Evolutionary conservation across 2,888 invertebrate genomes (phyloP).

Genomic region (Mythimna albipuncta): DNA sequence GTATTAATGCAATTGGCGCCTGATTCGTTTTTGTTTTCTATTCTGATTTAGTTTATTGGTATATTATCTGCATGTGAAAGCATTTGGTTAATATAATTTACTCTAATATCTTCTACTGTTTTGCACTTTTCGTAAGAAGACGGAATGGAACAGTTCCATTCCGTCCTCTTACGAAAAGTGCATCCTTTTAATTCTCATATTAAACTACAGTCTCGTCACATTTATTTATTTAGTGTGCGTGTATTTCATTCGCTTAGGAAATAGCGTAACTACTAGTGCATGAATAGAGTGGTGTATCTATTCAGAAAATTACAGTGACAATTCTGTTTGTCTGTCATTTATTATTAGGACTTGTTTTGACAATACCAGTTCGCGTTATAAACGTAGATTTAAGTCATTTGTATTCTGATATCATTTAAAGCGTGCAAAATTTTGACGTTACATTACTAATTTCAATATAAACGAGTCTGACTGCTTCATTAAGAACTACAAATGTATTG

Average conservation of each 20-base stretch:
- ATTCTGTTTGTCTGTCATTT: conserved; percentile 36
- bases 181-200: neutral
- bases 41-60: conserved; percentile 2
- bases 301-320: conserved; percentile 29
- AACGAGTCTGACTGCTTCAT: conserved; percentile 48
- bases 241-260: conserved; percentile 29
- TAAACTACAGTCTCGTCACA: conserved; percentile 17
- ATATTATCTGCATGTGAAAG: conserved; percentile 15
- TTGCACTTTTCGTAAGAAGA: too few species aligned
- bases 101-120: neutral
- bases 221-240: conserved; percentile 24
- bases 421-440: conserved; percentile 23
- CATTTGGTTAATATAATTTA: neutral
- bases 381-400: conserved; percentile 27
- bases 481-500: conserved; percentile 39
- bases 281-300: conserved; percentile 17
- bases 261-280: conserved; percentile 13
- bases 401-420: conserved; percentile 15
- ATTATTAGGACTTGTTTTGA: conserved; percentile 33
- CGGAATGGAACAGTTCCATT: too few species aligned
- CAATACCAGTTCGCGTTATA: neutral
- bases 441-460: neutral
- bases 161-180: conserved; percentile 2
- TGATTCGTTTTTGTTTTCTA: conserved; percentile 4
- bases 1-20: conserved; percentile 14